phyloP scores from a whole-genome alignment of 2,797 vertebrate genomes.

The Sandelia bainsii region DNA sequence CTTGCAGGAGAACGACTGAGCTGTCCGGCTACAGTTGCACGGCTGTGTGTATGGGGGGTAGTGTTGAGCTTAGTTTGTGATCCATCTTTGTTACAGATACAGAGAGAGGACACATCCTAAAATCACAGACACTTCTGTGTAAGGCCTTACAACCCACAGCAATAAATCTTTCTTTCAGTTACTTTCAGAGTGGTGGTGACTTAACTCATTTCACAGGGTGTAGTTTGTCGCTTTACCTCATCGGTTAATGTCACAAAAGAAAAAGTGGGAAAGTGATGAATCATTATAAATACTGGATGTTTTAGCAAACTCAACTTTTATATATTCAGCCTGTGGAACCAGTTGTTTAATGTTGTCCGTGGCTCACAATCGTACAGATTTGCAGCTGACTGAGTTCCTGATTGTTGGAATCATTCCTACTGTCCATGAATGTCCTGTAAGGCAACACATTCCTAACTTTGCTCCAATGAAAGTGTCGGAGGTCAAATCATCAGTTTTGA shows the following conservation, averaged over 20 bases:
- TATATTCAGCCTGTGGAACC: no score
- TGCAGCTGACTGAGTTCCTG: no score
- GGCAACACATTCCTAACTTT: no score
- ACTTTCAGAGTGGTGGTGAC: no score
- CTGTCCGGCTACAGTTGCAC: neutral
- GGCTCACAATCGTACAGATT: no score
- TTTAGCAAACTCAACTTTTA: no score
- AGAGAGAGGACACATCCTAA: neutral
- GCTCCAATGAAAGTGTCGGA: no score
- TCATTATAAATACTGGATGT: neutral
- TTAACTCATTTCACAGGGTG: neutral
- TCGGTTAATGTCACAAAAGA: neutral
- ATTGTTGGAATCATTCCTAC: no score
- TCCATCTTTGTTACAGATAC: neutral
- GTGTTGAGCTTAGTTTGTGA: constrained; percentile 21
- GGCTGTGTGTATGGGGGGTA: neutral
- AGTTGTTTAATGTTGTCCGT: no score
- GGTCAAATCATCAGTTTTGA: no score
- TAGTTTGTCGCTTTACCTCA: neutral
- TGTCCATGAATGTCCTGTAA: no score
- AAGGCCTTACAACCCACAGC: neutral
- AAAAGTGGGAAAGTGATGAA: neutral
- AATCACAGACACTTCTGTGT: neutral
- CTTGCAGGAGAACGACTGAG: no score
- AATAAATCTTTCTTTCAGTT: neutral